phyloP scores from a whole-genome alignment of 2,888 invertebrate species.

The Lysandra bellargus region DNA sequence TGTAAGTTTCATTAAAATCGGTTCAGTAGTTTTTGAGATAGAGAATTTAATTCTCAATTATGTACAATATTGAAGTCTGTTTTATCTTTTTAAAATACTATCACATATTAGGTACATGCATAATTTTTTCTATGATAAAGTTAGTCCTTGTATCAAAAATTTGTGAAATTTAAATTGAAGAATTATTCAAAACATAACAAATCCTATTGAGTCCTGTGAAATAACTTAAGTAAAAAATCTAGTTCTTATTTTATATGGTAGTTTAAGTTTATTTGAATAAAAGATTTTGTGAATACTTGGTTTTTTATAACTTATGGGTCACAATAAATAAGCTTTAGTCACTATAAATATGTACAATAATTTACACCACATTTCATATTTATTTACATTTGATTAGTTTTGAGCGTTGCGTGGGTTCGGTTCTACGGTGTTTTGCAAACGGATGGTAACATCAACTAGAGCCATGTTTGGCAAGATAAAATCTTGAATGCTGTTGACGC shows the following conservation, averaged over 20 bases:
- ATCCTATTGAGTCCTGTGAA: no score
- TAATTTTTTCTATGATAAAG: no score
- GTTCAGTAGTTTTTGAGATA: no score
- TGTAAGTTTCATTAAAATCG: no score
- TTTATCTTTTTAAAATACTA: no score
- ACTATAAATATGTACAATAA: conserved; percentile 11
- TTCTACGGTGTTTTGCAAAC: conserved; percentile 76
- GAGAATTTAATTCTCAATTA: no score
- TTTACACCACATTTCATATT: conserved; percentile 7
- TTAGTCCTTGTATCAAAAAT: no score
- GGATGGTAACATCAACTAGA: conserved; percentile 82
- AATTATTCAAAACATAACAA: no score
- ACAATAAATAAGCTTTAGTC: conserved; percentile 8
- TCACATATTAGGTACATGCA: no score
- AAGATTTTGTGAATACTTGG: not conserved
- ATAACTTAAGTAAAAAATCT: no score
- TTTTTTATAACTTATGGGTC: conserved; percentile 21
- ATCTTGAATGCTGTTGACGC: conserved; percentile 80
- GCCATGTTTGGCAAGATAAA: conserved; percentile 87
- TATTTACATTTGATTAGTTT: not conserved
- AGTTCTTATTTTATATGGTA: not conserved
- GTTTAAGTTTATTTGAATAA: not conserved
- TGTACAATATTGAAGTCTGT: no score
- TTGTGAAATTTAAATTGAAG: no score
- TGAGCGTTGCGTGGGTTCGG: conserved; percentile 59